Conservation (phyloP, 2,888 invertebrate genomes). For the Ichneumoninae sp. region DNA sequence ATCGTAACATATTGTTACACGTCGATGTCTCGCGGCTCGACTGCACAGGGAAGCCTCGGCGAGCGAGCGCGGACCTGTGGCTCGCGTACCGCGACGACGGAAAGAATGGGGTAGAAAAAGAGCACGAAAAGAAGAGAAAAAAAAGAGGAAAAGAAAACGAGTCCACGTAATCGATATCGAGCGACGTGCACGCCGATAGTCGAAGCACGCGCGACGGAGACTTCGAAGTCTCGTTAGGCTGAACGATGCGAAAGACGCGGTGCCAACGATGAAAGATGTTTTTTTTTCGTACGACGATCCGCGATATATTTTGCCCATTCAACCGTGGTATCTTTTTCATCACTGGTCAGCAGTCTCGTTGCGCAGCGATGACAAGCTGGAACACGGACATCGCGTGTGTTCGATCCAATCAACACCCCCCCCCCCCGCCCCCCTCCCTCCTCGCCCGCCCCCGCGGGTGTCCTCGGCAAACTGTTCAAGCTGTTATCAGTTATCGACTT, state of each 20-base stretch:
- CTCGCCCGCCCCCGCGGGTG: background rate
- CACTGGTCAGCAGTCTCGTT: constrained; percentile 32
- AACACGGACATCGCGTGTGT: constrained; percentile 25
- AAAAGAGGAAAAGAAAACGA: constrained; percentile 16
- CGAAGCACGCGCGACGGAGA: background rate
- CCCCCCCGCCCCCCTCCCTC: background rate
- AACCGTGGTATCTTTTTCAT: constrained; percentile 53
- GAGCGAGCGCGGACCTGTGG: constrained; percentile 36
- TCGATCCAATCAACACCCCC: background rate
- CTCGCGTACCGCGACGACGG: constrained; percentile 16
- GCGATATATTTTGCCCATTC: constrained; percentile 48
- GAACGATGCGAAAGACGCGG: constrained; percentile 27
- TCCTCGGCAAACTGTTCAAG: constrained; percentile 7
- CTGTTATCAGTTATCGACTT: constrained; percentile 63
- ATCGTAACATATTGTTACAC: constrained; percentile 42
- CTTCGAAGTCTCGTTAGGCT: background rate
- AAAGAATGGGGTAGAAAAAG: constrained; percentile 12
- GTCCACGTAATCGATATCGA: constrained; percentile 36
- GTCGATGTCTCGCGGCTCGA: constrained; percentile 28
- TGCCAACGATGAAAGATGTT: constrained; percentile 27
- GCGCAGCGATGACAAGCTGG: constrained; percentile 34
- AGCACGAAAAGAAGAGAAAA: constrained; percentile 1
- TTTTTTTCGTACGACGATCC: constrained; percentile 15
- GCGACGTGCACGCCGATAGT: constrained; percentile 2
- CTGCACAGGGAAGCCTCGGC: constrained; percentile 26